Conservation (phyloP, 2,113 vertebrate genomes). For the Chaetura pelagica region DNA sequence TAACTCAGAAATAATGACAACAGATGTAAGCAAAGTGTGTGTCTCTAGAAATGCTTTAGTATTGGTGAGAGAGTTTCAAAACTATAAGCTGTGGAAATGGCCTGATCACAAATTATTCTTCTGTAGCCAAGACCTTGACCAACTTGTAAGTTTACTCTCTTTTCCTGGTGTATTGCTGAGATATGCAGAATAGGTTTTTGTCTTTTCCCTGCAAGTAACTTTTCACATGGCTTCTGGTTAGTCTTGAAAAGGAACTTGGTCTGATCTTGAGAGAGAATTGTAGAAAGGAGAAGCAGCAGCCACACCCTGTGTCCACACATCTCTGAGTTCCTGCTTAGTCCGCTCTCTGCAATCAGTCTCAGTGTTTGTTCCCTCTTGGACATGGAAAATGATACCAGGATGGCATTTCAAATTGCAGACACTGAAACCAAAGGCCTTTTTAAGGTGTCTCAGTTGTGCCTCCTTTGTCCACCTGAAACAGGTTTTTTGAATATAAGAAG, state of each 20-base stretch:
- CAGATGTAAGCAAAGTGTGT: neutral
- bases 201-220: neutral
- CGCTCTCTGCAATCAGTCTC: neutral
- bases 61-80: neutral
- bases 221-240: neutral
- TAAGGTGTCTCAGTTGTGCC: neutral
- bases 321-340: neutral
- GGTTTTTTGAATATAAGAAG: conserved; percentile 49
- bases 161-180: neutral
- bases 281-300: neutral
- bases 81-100: neutral
- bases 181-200: neutral
- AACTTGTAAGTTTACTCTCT: neutral
- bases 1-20: neutral
- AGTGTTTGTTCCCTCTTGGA: neutral
- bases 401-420: neutral
- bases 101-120: neutral
- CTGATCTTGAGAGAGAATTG: neutral
- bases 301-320: neutral
- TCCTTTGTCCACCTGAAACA: conserved; percentile 19
- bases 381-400: neutral
- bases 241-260: neutral
- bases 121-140: neutral
- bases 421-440: neutral
- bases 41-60: neutral